Evolutionary conservation across 2,888 invertebrate species (phyloP).

Genomic region (Xestia ashworthii): DNA sequence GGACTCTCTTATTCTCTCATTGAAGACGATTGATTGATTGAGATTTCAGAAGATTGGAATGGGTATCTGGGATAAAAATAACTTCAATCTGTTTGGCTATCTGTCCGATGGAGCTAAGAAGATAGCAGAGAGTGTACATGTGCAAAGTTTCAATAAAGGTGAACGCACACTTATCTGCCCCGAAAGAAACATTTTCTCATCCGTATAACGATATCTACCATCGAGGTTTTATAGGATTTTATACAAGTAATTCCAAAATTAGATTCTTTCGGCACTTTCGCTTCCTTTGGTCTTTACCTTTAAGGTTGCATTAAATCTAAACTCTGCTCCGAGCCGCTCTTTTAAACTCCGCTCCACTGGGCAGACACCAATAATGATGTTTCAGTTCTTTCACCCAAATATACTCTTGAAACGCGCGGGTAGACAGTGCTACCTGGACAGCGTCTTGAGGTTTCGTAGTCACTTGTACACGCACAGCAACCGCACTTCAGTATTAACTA

Average conservation of each 20-base stretch:
- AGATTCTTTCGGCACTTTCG: too few relatives aligned
- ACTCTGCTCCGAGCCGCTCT: neutral
- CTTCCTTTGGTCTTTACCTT: too few relatives aligned
- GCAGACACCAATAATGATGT: neutral
- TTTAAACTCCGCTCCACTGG: neutral
- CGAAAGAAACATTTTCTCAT: too few relatives aligned
- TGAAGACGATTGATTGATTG: too few relatives aligned
- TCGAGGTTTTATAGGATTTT: too few relatives aligned
- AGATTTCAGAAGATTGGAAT: neutral
- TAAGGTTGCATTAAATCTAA: neutral
- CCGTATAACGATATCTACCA: too few relatives aligned
- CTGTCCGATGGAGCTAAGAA: neutral
- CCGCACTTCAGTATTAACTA: neutral
- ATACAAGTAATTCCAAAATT: too few relatives aligned
- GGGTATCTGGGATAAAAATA: neutral
- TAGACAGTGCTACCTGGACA: neutral
- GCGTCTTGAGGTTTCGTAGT: constrained; percentile 13
- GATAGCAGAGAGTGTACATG: neutral
- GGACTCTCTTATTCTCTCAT: neutral
- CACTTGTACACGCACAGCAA: neutral
- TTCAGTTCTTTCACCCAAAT: neutral
- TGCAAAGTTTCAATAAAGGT: neutral
- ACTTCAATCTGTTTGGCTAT: neutral
- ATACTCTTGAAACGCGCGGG: neutral
- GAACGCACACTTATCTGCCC: too few relatives aligned